These are phyloP conservation scores for Myotis myotis DNA, from an alignment of 2,797 vertebrate genomes.

Conservation along the genomic window DNA sequence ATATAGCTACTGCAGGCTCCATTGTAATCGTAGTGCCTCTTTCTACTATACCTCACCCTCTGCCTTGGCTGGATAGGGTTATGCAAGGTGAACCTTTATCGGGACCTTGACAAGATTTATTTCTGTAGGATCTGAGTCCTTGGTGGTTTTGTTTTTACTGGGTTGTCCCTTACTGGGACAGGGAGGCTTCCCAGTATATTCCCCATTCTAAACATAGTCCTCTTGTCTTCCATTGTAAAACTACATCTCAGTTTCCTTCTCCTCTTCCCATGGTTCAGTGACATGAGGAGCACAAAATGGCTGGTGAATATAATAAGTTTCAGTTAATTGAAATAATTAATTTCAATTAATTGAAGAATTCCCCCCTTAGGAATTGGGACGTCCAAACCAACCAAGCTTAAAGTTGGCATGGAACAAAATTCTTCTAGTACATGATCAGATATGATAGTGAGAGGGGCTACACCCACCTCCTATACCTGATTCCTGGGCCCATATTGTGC, in stretches of 20 bases:
- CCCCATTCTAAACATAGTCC: background rate
- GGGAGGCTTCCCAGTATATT: background rate
- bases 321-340: background rate
- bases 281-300: background rate
- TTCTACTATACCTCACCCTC: background rate
- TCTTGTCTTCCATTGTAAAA: background rate
- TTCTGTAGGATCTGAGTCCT: background rate
- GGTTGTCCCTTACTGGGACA: background rate
- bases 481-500: background rate
- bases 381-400: background rate
- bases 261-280: background rate
- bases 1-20: background rate
- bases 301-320: background rate
- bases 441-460: background rate
- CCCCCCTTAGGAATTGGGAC: background rate
- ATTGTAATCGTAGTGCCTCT: background rate
- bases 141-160: background rate
- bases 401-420: background rate
- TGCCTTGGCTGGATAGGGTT: background rate
- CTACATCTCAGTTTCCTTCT: background rate
- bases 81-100: background rate
- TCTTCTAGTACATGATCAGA: background rate
- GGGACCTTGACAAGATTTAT: background rate
- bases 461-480: background rate
- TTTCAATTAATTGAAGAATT: constrained; percentile 1